Conservation (phyloP, 2,113 vertebrate species). For the Macquaria australasica region DNA sequence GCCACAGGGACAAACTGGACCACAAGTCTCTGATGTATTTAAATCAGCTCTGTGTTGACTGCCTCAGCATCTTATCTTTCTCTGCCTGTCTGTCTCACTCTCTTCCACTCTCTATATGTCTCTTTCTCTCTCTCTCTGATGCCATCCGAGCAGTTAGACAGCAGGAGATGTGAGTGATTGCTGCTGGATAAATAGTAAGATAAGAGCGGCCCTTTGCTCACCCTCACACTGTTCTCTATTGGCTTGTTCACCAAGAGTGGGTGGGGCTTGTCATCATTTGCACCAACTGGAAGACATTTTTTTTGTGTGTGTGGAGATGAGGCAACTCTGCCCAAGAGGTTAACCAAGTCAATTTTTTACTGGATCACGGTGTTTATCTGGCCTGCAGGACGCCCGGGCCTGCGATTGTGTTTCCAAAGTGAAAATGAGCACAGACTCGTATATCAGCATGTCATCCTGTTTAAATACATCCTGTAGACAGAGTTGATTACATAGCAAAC, state of each 20-base stretch:
- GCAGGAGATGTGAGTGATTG: slow-evolving; percentile 12
- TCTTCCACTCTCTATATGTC: not conserved
- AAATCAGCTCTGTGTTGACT: not conserved
- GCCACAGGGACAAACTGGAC: slow-evolving; percentile 2
- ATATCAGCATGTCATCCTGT: slow-evolving; percentile 22
- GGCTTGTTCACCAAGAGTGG: slow-evolving; percentile 52
- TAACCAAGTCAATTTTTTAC: slow-evolving; percentile 66
- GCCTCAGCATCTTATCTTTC: not conserved
- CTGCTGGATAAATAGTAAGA: slow-evolving; percentile 50
- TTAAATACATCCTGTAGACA: slow-evolving; percentile 28
- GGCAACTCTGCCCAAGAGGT: slow-evolving; percentile 34
- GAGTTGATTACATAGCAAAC: slow-evolving; percentile 50
- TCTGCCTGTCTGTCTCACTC: not conserved
- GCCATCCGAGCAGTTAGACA: slow-evolving; percentile 20
- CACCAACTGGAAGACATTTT: not conserved
- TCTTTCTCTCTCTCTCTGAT: slow-evolving; percentile 11
- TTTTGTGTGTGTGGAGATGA: slow-evolving; percentile 21
- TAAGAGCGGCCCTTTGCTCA: slow-evolving; percentile 62
- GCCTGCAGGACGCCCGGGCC: not conserved
- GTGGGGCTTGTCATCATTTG: slow-evolving; percentile 19
- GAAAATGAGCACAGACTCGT: slow-evolving; percentile 19
- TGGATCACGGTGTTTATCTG: slow-evolving; percentile 42
- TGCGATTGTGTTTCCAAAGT: slow-evolving; percentile 13
- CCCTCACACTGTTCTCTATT: slow-evolving; percentile 45
- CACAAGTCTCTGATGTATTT: not conserved